These are phyloP conservation scores for Chloebia gouldiae DNA, from an alignment of 2,113 vertebrate genomes.

Conservation along the genomic window DNA sequence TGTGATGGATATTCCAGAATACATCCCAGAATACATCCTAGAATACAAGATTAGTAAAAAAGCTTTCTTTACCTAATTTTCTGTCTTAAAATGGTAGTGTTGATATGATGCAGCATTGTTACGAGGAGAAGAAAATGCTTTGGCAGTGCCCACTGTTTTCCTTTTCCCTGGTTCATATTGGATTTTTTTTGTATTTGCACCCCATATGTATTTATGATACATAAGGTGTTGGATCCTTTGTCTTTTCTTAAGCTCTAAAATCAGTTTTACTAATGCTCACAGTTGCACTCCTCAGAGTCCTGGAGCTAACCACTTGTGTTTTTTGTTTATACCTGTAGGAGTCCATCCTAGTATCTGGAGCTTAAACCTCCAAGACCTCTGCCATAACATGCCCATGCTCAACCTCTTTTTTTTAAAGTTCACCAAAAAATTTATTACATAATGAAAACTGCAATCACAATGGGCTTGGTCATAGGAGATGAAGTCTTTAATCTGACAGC, in stretches of 20 bases:
- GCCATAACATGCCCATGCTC: accelerated
- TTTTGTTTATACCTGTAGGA: background rate
- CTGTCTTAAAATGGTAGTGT: background rate
- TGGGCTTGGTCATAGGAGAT: background rate
- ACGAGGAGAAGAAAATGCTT: background rate
- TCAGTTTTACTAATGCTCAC: background rate
- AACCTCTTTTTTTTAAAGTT: background rate
- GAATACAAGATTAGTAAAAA: background rate
- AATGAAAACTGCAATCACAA: background rate
- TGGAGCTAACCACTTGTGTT: accelerated
- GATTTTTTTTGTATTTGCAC: background rate
- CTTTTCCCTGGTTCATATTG: background rate
- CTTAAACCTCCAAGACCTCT: background rate
- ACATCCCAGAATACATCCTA: background rate
- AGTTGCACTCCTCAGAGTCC: background rate
- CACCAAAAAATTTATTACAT: background rate
- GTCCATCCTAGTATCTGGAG: background rate
- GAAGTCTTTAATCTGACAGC: background rate
- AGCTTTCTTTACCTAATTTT: background rate
- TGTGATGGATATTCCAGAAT: background rate
- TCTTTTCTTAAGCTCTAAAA: background rate
- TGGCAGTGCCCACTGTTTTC: background rate
- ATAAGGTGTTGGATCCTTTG: background rate
- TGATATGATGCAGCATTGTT: background rate
- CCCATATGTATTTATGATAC: background rate